These are phyloP conservation scores for Cottus gobio DNA, from an alignment of 2,113 vertebrate genomes.

Conservation along the genomic window DNA sequence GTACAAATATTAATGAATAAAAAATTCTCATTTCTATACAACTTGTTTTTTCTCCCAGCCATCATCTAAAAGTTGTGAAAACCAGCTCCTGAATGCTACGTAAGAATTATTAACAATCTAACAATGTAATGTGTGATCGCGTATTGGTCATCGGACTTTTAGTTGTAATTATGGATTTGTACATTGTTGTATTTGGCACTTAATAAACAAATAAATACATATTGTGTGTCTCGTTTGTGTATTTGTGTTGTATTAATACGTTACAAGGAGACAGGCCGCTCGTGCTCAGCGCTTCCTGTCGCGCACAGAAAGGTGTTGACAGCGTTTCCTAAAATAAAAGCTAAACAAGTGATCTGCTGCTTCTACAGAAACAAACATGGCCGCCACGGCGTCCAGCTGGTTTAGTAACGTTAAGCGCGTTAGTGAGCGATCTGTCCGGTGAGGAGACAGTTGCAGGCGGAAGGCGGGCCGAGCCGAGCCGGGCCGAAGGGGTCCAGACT, in stretches of 20 bases:
- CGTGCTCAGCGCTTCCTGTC: conserved; percentile 40
- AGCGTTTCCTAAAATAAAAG: too few relatives aligned
- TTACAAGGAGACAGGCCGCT: neutral
- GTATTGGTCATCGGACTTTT: neutral
- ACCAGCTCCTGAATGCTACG: neutral
- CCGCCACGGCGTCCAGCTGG: too few relatives aligned
- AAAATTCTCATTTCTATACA: too few relatives aligned
- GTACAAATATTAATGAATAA: too few relatives aligned
- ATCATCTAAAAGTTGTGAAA: neutral
- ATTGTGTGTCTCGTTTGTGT: neutral
- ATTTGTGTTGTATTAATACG: neutral
- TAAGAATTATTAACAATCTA: neutral
- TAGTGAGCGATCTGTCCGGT: too few relatives aligned
- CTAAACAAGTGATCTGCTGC: neutral
- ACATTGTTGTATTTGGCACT: neutral
- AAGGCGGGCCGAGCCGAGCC: neutral
- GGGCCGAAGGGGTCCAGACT: conserved; percentile 6
- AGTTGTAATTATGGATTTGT: neutral
- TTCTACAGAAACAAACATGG: neutral
- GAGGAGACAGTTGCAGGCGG: conserved; percentile 5
- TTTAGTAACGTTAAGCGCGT: neutral
- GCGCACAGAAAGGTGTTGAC: neutral
- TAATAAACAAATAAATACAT: neutral
- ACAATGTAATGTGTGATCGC: neutral
- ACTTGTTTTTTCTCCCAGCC: too few relatives aligned